Evolutionary conservation across 2,797 vertebrate species (phyloP).

Genomic region (Sebastes matsubarae): DNA sequence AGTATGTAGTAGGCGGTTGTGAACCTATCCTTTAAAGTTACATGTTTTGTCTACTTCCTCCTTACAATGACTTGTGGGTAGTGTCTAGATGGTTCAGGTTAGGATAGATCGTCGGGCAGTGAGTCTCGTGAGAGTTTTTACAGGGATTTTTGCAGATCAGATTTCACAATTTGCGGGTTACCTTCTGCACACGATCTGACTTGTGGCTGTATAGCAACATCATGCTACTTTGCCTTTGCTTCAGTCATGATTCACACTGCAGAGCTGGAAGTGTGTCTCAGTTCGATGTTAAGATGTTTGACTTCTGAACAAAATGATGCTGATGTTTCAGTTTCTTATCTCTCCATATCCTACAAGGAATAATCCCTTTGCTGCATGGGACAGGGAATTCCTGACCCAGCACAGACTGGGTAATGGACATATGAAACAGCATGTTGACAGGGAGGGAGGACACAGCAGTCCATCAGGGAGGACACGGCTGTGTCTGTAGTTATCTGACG

Average conservation of each 20-base stretch:
- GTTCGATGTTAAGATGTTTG: not conserved
- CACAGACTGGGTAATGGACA: conserved; percentile 3
- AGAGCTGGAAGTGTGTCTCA: not conserved
- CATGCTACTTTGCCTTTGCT: too few relatives aligned
- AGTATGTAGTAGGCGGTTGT: too few relatives aligned
- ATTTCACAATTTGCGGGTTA: too few relatives aligned
- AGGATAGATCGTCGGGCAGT: too few relatives aligned
- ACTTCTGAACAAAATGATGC: not conserved
- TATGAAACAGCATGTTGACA: conserved; percentile 3
- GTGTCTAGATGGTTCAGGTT: too few relatives aligned
- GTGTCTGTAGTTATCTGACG: not conserved
- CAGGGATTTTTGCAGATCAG: too few relatives aligned
- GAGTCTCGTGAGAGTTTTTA: too few relatives aligned
- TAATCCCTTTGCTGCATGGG: not conserved
- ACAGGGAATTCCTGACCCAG: not conserved
- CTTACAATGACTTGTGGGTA: not conserved
- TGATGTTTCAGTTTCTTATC: not conserved
- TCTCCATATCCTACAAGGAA: not conserved
- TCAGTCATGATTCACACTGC: not conserved
- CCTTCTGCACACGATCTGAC: too few relatives aligned
- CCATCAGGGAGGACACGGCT: not conserved
- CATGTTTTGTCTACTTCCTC: not conserved
- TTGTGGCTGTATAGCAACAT: not conserved
- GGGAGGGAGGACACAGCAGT: not conserved
- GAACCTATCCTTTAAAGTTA: too few relatives aligned